Percentiles rank a stretch among this genome's conserved stretches.
Evolutionary conservation across 2,888 invertebrate species (phyloP).

Genomic region (Melieria crassipennis): DNA sequence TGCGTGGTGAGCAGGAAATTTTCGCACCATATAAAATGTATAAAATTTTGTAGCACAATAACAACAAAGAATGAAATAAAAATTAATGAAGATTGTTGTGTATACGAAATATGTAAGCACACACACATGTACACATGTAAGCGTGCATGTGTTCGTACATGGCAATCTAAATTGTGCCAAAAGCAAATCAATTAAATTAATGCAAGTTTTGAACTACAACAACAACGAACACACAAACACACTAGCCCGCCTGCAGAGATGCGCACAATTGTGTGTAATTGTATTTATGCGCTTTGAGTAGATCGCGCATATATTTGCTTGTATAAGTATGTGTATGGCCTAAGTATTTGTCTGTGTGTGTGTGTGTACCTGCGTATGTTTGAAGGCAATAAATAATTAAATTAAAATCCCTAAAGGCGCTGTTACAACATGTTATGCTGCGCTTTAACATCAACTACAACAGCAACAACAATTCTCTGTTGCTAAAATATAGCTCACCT

Average conservation of each 20-base stretch:
- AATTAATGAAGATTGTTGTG: too few relatives aligned
- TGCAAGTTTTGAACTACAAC: neutral
- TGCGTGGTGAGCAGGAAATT: too few relatives aligned
- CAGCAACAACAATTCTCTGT: too few relatives aligned
- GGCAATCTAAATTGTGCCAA: neutral
- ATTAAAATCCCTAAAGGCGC: slow-evolving; percentile 6
- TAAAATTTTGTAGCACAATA: too few relatives aligned
- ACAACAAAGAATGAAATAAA: too few relatives aligned
- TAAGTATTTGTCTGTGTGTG: neutral
- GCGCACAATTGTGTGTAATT: neutral
- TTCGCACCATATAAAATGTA: too few relatives aligned
- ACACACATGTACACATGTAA: slow-evolving; percentile 1
- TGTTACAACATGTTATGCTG: neutral
- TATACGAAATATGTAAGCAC: neutral
- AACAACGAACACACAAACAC: neutral
- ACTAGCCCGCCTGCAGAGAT: neutral
- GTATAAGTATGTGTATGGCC: neutral
- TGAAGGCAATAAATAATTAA: slow-evolving; percentile 6
- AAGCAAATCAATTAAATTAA: slow-evolving; percentile 10
- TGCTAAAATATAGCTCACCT: too few relatives aligned
- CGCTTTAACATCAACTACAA: too few relatives aligned
- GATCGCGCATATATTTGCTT: neutral
- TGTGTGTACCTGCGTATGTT: neutral
- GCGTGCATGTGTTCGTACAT: neutral
- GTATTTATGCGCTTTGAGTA: too few relatives aligned